Conservation (phyloP, 2,113 vertebrate species). For the Diglossa brunneiventris region DNA sequence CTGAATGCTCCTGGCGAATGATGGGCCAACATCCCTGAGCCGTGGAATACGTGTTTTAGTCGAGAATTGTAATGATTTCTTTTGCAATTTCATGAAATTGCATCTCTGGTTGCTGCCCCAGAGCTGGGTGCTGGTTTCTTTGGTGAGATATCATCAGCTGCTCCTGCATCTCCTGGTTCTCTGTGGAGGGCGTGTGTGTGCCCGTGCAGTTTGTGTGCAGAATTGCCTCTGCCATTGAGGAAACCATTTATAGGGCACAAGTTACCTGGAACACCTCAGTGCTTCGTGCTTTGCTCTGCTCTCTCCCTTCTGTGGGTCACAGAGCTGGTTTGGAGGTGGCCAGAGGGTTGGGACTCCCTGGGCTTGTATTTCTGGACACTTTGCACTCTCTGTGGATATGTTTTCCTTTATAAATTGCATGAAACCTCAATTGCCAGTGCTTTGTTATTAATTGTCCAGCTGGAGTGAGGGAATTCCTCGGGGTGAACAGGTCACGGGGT, state of each 20-base stretch:
- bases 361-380: not conserved
- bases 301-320: not conserved
- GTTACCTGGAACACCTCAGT: not conserved
- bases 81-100: not conserved
- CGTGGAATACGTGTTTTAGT: not conserved
- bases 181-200: not conserved
- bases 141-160: not conserved
- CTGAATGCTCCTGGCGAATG: not conserved
- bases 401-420: not conserved
- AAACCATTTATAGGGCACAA: rapidly evolving
- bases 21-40: not conserved
- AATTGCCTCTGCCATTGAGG: not conserved
- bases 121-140: not conserved
- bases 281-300: not conserved
- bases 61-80: not conserved
- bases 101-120: not conserved
- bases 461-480: conserved; percentile 14
- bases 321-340: not conserved
- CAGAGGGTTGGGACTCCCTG: not conserved
- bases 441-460: not conserved
- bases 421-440: not conserved
- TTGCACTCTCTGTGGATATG: not conserved
- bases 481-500: not conserved
- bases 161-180: too few relatives aligned
- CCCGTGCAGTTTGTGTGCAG: not conserved